Base-by-base conservation (phyloP, 2,888 invertebrate genomes). In the Leucoptera coffeella region DNA sequence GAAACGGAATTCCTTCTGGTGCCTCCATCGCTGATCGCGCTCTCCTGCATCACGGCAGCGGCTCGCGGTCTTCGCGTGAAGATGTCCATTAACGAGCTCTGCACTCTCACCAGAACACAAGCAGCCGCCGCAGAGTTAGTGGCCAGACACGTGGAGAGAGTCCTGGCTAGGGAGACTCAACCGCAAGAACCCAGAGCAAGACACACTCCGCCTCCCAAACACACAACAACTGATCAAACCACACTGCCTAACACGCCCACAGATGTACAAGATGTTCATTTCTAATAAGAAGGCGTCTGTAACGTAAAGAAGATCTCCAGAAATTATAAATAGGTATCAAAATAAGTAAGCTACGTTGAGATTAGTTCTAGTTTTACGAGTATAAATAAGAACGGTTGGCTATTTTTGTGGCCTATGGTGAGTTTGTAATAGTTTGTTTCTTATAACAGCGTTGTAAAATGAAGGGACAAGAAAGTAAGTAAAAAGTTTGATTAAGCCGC, bases 1-100 rank as follows among this genome's bases (percentile, higher is more conserved):
- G 85, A 85, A 54, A 78, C 82, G n/a, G 78, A 77, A 37, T 77
- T 85, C 43, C 77, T 84, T 34, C 71, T 78, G 45, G 79, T 79
- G 29, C 76, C 79, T 8, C 81, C 85, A 14, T 85, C 85, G 1
- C 44, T 83, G 43, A 74, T 84, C 11, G 83, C 84, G 1, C 75
- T 78, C 7, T 81, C 82, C 4, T 81, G 82, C 44, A 73, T 85
- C 28, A 74, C 78, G 22, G 80, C 82, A 1, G 82, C 84, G 2
- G 75, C 79, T 7, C 71, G 78, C 7, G 83, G 82, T 1, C 42
- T 80, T 30, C 57, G 64, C 8, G 62, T 67, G 21, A 47, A 53
- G 30, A 54, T 67, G 71, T 43, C 73, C 35, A 39, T 65, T 48
- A 49, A 44, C 37, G 60, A 67, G 20, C 43, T 65, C 28, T 65